These are phyloP conservation scores for Callyntrura guangdongensis DNA, from an alignment of 2,888 invertebrate genomes.

Conservation along the genomic window DNA sequence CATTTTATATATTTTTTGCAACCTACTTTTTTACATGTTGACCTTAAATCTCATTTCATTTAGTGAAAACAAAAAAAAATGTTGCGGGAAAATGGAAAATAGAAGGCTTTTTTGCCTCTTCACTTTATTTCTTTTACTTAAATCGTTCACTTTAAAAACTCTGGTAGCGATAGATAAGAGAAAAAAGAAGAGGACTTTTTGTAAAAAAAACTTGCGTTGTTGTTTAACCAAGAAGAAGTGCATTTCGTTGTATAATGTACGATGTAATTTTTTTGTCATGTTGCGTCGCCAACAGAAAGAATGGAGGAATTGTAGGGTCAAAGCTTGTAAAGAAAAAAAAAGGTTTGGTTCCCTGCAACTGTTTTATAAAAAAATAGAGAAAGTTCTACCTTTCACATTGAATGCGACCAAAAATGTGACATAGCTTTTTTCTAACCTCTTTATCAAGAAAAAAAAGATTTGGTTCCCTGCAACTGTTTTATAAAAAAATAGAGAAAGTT, in stretches of 20 bases:
- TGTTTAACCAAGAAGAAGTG: conserved; percentile 16
- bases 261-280: conserved; percentile 17
- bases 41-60: conserved; percentile 7
- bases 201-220: not conserved
- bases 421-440: conserved; percentile 17
- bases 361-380: not conserved
- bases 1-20: not conserved
- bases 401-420: conserved; percentile 19
- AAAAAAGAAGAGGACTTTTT: conserved; percentile 6
- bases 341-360: conserved; percentile 8
- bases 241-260: not conserved
- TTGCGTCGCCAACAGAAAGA: conserved; percentile 24
- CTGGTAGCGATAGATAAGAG: conserved; percentile 34
- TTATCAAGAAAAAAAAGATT: conserved; percentile 40
- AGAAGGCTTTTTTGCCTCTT: not conserved
- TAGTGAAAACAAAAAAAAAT: not conserved
- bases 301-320: not conserved
- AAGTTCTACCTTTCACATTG: not conserved
- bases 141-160: conserved; percentile 3
- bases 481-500: not conserved
- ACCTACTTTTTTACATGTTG: not conserved
- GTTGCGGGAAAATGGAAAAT: not conserved
- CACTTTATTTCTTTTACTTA: not conserved
- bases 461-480: conserved; percentile 6
- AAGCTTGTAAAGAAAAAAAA: not conserved